Percentiles rank a stretch among this genome's conserved stretches.
These are phyloP conservation scores for Alfaro cultratus DNA, from an alignment of 2,797 vertebrate genomes.

Conservation along the genomic window DNA sequence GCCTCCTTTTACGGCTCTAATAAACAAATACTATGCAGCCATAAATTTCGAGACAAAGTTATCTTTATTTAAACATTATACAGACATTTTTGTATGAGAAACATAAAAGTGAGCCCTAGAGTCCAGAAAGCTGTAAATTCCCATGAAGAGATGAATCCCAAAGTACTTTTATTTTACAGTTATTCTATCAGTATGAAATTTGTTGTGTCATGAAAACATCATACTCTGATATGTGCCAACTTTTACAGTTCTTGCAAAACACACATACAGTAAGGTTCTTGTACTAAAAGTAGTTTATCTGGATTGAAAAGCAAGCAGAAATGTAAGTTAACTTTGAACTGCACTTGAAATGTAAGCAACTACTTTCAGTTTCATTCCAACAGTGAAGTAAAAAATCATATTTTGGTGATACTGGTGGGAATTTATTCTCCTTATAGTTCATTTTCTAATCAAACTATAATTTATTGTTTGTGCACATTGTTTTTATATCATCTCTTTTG, in stretches of 20 bases:
- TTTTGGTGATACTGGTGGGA: neutral
- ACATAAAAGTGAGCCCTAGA: slow-evolving; percentile 35
- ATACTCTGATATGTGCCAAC: neutral
- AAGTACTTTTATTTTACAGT: slow-evolving; percentile 17
- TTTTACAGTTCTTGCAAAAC: neutral
- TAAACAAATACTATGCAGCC: slow-evolving; percentile 58
- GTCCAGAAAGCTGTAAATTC: slow-evolving; percentile 34
- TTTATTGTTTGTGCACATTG: neutral
- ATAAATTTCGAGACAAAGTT: slow-evolving; percentile 66
- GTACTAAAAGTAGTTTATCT: neutral
- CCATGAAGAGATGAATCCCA: slow-evolving; percentile 22
- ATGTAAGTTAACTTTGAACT: neutral
- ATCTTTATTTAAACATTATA: slow-evolving; percentile 68
- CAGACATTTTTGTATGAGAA: slow-evolving; percentile 31
- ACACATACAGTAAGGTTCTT: neutral
- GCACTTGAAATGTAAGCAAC: neutral
- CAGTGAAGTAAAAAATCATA: neutral
- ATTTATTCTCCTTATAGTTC: neutral
- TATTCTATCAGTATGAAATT: neutral
- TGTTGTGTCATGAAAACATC: neutral
- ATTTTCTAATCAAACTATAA: neutral
- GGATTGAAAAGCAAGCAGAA: neutral
- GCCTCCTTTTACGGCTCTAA: slow-evolving; percentile 73
- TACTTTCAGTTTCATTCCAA: neutral
- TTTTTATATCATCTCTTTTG: neutral